Conservation (phyloP, 1,140 invertebrate species). For the Drosophila leontia region DNA sequence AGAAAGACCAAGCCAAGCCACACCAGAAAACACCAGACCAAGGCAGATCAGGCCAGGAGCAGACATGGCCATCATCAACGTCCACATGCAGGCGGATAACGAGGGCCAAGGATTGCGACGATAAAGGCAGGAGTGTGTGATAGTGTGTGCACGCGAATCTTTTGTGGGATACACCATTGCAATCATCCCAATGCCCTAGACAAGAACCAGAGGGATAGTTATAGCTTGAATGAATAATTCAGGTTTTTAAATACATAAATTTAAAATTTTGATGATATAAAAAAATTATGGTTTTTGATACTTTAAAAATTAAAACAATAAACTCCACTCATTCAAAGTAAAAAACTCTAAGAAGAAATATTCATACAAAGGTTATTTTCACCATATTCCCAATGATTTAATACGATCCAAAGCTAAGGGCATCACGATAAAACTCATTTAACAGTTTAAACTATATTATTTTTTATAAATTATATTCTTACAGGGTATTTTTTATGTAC, state of each 20-base stretch:
- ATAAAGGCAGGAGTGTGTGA: background rate
- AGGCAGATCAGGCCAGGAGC: slow-evolving; percentile 33
- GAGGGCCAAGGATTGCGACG: slow-evolving; percentile 11
- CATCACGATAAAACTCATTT: background rate
- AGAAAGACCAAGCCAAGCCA: slow-evolving; percentile 36
- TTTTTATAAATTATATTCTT: background rate
- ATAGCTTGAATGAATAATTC: background rate
- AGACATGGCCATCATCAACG: slow-evolving; percentile 32
- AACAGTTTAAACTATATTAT: no score
- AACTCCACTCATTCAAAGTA: rapidly evolving
- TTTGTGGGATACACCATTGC: slow-evolving; percentile 27
- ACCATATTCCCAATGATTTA: background rate
- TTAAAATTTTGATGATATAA: no score
- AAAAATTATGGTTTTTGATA: no score
- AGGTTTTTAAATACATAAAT: background rate
- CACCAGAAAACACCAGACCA: slow-evolving; percentile 46
- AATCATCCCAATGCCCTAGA: slow-evolving; percentile 17
- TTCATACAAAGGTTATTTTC: no score
- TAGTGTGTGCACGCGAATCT: slow-evolving; percentile 9
- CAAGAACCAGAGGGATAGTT: background rate
- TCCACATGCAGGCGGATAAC: slow-evolving; percentile 33
- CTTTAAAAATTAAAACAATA: background rate
- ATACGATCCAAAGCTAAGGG: background rate
- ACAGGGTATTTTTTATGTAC: slow-evolving; percentile 7
- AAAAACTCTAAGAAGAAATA: background rate